Base-by-base conservation (phyloP, 2,888 invertebrate genomes). In the Drosophila ezoana region DNA sequence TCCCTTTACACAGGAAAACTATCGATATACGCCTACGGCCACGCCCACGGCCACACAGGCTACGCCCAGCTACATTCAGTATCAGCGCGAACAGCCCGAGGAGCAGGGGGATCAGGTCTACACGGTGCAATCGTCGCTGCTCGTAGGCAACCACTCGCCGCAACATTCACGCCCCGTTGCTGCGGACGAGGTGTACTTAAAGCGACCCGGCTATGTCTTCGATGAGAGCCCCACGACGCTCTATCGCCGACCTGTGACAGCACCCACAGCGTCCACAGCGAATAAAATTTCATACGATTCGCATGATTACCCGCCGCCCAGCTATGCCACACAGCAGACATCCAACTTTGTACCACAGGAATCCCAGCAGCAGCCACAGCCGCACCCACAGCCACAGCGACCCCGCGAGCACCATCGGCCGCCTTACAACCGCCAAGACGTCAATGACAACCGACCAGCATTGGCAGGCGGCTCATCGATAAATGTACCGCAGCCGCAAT, bases 251-350 rank as follows among this genome's bases (percentile, higher is more conserved):
- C 85, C 79, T 16, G 66, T 62, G 38, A 45, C 60, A 52, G 51
- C 79, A 47, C 51, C 38, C 58, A 60, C 51, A 33, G 45, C 72
- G 3, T 70, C 75, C 48, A 64, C 67, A 14, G 40, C 67, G 56
- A 54, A 84, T 59, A 87, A 79, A 70, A 87, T 92, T 71, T 91
- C 90, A 73, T 91, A 91, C 74, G 90, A 89, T 76, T 91, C 91
- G 59, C 91, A 90, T 79, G 91, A 91, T 81, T 90, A 90, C 79
- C 90, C 91, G 53, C 91, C 91, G 76, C 92, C 91, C 72, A 90
- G 90, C 57, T 88, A 87, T 56, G 78, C 83, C 11, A 66, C 83
- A 13, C 72, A 89, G 43, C 88, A 87, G 47, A 82, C 85, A 53
- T 85, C 85, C 65, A 85, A 85, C 70, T 85, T 85, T 43, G 79